Evolutionary conservation across 2,888 invertebrate species (phyloP).

Genomic region (Nomada fabriciana): DNA sequence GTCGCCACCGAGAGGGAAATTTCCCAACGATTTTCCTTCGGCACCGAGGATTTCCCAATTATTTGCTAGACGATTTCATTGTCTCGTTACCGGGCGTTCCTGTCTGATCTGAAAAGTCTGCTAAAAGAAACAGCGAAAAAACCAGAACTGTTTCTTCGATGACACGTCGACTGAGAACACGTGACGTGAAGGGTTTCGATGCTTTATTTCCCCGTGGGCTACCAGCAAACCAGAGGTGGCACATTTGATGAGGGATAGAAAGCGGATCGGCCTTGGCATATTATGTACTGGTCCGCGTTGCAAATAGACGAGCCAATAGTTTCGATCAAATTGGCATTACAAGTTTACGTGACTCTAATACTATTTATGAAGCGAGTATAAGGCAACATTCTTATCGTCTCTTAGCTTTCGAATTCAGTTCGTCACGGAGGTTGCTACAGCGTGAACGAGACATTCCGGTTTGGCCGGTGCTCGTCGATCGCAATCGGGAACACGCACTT

Average conservation of each 20-base stretch:
- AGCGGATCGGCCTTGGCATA: neutral
- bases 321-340: neutral
- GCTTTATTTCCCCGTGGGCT: too few species aligned
- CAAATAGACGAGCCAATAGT: neutral
- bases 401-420: conserved; percentile 30
- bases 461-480: conserved; percentile 7
- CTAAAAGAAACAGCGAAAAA: too few species aligned
- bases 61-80: too few species aligned
- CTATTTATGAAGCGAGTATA: neutral
- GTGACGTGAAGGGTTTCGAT: too few species aligned
- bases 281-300: neutral
- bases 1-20: conserved; percentile 1
- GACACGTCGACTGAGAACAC: too few species aligned
- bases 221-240: too few species aligned
- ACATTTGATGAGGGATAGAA: too few species aligned
- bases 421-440: conserved; percentile 10
- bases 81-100: too few species aligned
- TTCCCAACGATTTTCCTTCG: neutral
- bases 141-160: too few species aligned
- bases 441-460: conserved; percentile 31
- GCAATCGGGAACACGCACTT: conserved; percentile 2
- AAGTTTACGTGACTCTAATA: neutral
- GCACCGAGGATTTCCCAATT: neutral
- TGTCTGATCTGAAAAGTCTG: too few species aligned
- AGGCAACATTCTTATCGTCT: conserved; percentile 10